phyloP scores from a whole-genome alignment of 2,797 vertebrate species.

The Petrocephalus schoutedeni region DNA sequence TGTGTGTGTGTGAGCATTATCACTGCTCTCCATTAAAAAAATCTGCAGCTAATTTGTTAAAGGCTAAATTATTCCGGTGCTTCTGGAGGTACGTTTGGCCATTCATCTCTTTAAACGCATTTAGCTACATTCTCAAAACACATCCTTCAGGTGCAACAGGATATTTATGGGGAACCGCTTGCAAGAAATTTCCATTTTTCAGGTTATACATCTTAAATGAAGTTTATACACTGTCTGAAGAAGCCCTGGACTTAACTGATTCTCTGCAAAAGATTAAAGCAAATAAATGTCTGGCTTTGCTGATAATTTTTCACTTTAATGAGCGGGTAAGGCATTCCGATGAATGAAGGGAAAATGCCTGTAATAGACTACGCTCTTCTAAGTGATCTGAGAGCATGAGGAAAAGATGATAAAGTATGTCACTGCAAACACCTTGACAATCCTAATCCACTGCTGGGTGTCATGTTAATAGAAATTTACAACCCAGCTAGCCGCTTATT shows the following conservation, averaged over 20 bases:
- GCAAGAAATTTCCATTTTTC: constrained; percentile 2
- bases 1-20: not conserved
- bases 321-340: constrained; percentile 24
- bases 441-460: constrained; percentile 57
- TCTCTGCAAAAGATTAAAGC: not conserved
- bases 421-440: constrained; percentile 53
- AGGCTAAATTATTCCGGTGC: not conserved
- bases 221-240: not conserved
- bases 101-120: not conserved
- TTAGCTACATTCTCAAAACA: not conserved
- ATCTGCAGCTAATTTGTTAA: not conserved
- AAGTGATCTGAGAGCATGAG: constrained; percentile 59
- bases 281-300: constrained; percentile 24
- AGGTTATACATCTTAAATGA: not conserved
- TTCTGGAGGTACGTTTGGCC: not conserved
- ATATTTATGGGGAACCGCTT: not conserved
- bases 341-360: constrained; percentile 44
- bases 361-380: constrained; percentile 45
- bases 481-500: constrained; percentile 46
- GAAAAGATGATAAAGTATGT: constrained; percentile 51
- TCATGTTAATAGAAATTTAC: constrained; percentile 54
- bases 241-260: not conserved
- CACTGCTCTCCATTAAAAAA: not conserved
- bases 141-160: constrained; percentile 5
- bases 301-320: constrained; percentile 57